Conservation (phyloP, 2,888 invertebrate species). For the Polydesmus complanatus region DNA sequence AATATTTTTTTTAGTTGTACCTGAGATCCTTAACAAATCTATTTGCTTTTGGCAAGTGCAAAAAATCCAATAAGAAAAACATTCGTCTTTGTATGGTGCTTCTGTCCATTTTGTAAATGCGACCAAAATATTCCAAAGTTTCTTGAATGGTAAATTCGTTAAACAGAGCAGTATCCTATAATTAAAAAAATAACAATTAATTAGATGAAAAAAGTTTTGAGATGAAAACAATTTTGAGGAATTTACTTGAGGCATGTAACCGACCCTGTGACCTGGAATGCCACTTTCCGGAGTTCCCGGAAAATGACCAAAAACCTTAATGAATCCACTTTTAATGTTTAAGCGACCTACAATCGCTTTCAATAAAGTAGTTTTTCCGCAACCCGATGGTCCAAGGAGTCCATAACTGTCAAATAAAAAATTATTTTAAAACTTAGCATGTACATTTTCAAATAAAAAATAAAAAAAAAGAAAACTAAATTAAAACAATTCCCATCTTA, state of each 20-base stretch:
- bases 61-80: slow-evolving; percentile 72
- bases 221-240: neutral
- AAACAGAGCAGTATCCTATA: slow-evolving; percentile 30
- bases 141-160: slow-evolving; percentile 69
- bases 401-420: slow-evolving; percentile 55
- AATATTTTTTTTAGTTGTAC: slow-evolving; percentile 28
- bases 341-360: slow-evolving; percentile 83
- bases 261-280: slow-evolving; percentile 85
- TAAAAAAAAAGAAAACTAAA: no score
- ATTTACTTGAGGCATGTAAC: slow-evolving; percentile 79
- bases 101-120: slow-evolving; percentile 85
- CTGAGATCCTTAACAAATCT: slow-evolving; percentile 63
- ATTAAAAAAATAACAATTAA: neutral
- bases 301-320: slow-evolving; percentile 76
- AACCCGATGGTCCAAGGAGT: slow-evolving; percentile 84
- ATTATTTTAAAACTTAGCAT: no score
- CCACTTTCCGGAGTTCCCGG: slow-evolving; percentile 79
- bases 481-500: no score
- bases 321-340: slow-evolving; percentile 69
- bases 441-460: no score
- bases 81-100: slow-evolving; percentile 64
- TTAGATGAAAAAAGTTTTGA: neutral
- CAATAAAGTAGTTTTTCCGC: slow-evolving; percentile 88
- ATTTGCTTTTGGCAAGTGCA: slow-evolving; percentile 75
- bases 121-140: slow-evolving; percentile 91